phyloP scores from a whole-genome alignment of 2,113 vertebrate genomes.

The Sebastes schlegelii region DNA sequence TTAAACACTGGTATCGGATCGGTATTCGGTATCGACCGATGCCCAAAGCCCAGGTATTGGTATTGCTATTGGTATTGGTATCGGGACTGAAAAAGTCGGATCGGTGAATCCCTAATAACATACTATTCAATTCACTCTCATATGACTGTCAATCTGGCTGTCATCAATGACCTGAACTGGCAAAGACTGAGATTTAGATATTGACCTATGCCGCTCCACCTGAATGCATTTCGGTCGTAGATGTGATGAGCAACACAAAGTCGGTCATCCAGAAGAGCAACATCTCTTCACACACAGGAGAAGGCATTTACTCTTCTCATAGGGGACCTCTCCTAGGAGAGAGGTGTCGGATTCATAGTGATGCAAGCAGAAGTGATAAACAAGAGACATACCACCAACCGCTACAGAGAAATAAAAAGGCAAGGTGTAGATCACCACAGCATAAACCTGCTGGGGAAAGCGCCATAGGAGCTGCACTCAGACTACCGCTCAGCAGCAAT shows the following conservation, averaged over 20 bases:
- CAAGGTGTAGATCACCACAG: conserved; percentile 8
- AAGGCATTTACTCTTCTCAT: conserved; percentile 30
- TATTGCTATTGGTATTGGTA: no score
- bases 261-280: conserved; percentile 54
- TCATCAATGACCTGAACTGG: conserved; percentile 21
- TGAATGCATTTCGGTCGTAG: conserved; percentile 27
- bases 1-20: no score
- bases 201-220: conserved; percentile 26
- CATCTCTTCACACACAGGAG: conserved; percentile 25
- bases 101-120: no score
- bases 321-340: conserved; percentile 17
- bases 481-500: conserved; percentile 1
- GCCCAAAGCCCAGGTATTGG: no score
- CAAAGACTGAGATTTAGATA: conserved; percentile 17
- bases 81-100: no score
- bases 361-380: conserved; percentile 31
- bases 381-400: neutral
- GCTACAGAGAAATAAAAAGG: conserved; percentile 4
- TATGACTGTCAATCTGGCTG: neutral
- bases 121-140: neutral
- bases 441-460: neutral
- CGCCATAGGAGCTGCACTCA: neutral
- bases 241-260: conserved; percentile 52
- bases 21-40: no score
- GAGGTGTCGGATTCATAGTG: conserved; percentile 8